Evolutionary conservation across 2,888 invertebrate species (phyloP).

Genomic region (Osedax fenrisi): DNA sequence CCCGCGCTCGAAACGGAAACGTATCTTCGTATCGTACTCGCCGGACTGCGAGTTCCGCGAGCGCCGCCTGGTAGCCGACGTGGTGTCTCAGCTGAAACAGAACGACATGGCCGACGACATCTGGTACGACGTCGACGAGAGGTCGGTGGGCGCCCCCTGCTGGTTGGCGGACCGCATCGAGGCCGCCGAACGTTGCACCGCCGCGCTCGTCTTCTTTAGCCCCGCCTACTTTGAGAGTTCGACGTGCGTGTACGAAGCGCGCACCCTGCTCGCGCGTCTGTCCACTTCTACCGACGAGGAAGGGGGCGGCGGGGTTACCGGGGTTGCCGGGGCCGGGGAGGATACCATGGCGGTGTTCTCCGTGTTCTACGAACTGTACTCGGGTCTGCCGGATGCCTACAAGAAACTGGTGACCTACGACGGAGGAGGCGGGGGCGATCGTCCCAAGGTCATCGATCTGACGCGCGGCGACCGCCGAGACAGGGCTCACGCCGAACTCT

Average conservation of each 20-base stretch:
- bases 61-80: conserved; percentile 46
- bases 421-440: background rate
- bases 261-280: background rate
- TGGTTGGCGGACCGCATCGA: conserved; percentile 49
- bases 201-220: conserved; percentile 44
- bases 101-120: conserved; percentile 48
- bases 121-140: conserved; percentile 50
- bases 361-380: background rate
- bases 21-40: conserved; percentile 47
- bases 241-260: conserved; percentile 45
- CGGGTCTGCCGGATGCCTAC: background rate
- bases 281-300: conserved; percentile 27
- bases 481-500: background rate
- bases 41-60: conserved; percentile 48
- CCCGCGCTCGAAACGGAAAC: conserved; percentile 40
- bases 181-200: conserved; percentile 46
- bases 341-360: background rate
- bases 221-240: conserved; percentile 46
- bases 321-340: conserved; percentile 27
- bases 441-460: background rate
- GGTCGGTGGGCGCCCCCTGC: conserved; percentile 45
- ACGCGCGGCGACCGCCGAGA: background rate
- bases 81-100: conserved; percentile 46
- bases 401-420: background rate
- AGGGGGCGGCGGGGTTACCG: background rate